Evolutionary conservation across 1,140 invertebrate species (phyloP), one percentile per base, ranked within the genome.

Genomic region (Macrocentrus cingulum): DNA sequence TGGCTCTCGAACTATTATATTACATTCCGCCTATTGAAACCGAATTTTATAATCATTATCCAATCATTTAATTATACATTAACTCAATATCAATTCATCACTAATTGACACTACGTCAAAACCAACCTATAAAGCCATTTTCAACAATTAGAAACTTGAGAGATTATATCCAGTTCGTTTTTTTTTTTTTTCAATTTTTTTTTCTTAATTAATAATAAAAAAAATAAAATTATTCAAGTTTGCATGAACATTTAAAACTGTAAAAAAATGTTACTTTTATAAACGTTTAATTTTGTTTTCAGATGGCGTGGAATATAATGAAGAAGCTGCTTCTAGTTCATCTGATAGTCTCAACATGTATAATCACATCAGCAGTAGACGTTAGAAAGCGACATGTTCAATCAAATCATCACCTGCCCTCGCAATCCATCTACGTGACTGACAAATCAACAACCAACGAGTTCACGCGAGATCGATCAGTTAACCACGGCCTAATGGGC

Each of bases 1-100:
- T 76, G 74, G 76, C 67, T 66, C 49, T 67, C n/a, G n/a, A n/a
- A n/a, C 62, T 60, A 63, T 48, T 63, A 46, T 52, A 61, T 66
- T 62, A 59, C 75, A 72, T 75, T 74, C 71, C 67, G 59, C 41
- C n/a, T 34, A 52, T 52, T 19, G 41, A 52, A 34, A 34, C 48
- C 15, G n/a, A 32, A 51, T 34, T 18, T 20, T 18, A 41, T n/a
- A 29, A 29, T 29, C 25, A 9, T 29, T 29, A 7, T 49, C n/a
- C 6, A 29, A 22, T 25, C 25, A 25, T 29, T 49, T 13, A 22
- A 49, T n/a, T n/a, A n/a, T n/a, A n/a, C n/a, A n/a, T n/a, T n/a
- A n/a, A n/a, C n/a, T n/a, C n/a, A 45, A 53, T 41, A 37, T 52
- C n/a, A n/a, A n/a, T n/a, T n/a, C n/a, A n/a, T n/a, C n/a, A n/a